Evolutionary conservation across 2,113 vertebrate species (phyloP), one percentile per base, ranked within the genome.

Genomic region (Rafetus swinhoei): DNA sequence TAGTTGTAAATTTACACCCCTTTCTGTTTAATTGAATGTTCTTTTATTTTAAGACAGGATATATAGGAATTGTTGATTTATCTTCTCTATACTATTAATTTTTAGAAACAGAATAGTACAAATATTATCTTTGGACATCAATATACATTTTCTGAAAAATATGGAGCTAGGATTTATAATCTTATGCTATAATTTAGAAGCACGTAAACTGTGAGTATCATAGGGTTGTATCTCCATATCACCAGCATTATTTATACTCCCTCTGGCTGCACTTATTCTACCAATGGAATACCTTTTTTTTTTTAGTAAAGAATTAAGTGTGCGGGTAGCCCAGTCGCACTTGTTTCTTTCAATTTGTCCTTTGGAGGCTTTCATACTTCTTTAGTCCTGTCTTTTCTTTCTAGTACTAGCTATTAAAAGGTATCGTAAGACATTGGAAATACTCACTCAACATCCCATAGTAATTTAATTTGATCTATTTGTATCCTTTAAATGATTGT

Each of bases 51-150:
- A 39, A 93, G 54, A 45, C 79, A 93, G 84, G 53, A 88, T 79
- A 93, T 92, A 50, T 0, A 90, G 15, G 85, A 76, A 90, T 8
- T 79, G 79, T 59, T 81, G n/a, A 21, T 72, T 72, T 72, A 72
- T 15, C 16, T 72, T 72, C 65, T 72, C 50, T 35, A 76, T 85
- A 5, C 3, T 74, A 29, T 6, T 94, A 32, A 21, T 72, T 72
- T 79, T 96, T 91, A 74, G 88, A 91, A 90, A n/a, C 7, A 87
- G 52, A 82, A 59, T 2, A 76, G 29, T 57, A 60, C 82, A 88
- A 59, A 2, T 4, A 16, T 14, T 72, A 35, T 72, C 4, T 8
- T 22, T 9, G 1, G 3, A 59, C 29, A n/a, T 0, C 21, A 8
- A 92, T 12, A 52, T 27, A 52, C 25, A 29, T 15, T 3, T n/a